Evolutionary conservation across 1,140 invertebrate genomes (phyloP), one percentile per base, ranked within the genome.

Genomic region (Parasteatoda tepidariorum): DNA sequence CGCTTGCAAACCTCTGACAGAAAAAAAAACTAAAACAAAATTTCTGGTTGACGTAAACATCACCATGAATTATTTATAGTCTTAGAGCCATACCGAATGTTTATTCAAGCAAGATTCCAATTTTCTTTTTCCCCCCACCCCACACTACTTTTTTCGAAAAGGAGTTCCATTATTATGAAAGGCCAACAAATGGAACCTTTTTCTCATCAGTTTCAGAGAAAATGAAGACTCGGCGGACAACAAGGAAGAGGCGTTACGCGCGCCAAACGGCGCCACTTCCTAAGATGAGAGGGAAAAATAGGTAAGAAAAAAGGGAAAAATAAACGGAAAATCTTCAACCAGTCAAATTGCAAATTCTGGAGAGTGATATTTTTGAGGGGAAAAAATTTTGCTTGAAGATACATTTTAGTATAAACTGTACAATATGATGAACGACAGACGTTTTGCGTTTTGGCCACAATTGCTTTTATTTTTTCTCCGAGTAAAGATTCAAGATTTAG

Each of bases 101-200:
- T 82, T 82, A 82, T 82, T 82, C 78, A 82, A 82, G 78, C 78
- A 82, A 71, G 78, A 82, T 82, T 82, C 78, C 78, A 82, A 82
- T 82, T 82, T 82, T 82, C 78, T 24, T 70, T 82, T 70, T 41
- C 73, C 15, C 59, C 22, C 57, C 38, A 24, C 24, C 30, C 48
- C 41, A 13, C 30, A 31, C 18, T 15, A 55, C 38, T 55, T 6
- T 9, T 78, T 61, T 62, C 13, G 26, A 70, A 57, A 64, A 55
- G 61, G 41, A 70, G 78, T 71, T 82, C 78, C 78, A 82, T 82
- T 82, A 82, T 82, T 82, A 82, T 82, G 78, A 82, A 82, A 82
- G 78, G 67, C 78, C 78, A 82, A 82, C 78, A 82, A 82, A 82
- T 82, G 78, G 78, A 82, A 82, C 78, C 55, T 82, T 71, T 82